phyloP scores from a whole-genome alignment of 1,140 invertebrate genomes.

The Cheumatopsyche charites region DNA sequence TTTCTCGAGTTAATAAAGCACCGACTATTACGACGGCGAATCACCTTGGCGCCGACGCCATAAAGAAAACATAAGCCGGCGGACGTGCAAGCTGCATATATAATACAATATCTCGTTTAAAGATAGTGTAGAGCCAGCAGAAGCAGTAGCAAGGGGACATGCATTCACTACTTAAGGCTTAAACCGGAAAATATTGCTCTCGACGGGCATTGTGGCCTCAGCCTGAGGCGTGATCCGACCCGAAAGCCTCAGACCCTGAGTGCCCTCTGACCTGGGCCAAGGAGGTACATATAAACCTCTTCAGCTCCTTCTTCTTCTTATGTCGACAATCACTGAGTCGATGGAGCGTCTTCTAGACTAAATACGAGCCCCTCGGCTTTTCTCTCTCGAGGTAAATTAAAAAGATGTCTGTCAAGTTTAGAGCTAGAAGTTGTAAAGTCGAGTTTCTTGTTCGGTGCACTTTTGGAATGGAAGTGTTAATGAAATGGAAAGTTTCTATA shows the following conservation, averaged over 20 bases:
- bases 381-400: not conserved
- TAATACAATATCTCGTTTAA: constrained; percentile 5
- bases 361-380: not conserved
- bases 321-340: not conserved
- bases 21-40: not conserved
- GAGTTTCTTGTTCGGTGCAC: not conserved
- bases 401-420: constrained; percentile 19
- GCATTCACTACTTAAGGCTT: constrained; percentile 47
- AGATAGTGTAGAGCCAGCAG: not conserved
- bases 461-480: too few species aligned
- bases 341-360: constrained; percentile 3
- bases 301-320: too few species aligned
- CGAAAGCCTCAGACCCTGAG: constrained; percentile 35
- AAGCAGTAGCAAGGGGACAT: constrained; percentile 42
- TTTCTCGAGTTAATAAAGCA: constrained; percentile 25
- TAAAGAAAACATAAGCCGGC: constrained; percentile 44
- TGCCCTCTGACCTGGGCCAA: constrained; percentile 31
- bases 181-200: constrained; percentile 48
- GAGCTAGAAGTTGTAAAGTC: not conserved
- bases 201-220: constrained; percentile 41
- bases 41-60: constrained; percentile 19
- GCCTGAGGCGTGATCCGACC: constrained; percentile 29
- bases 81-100: constrained; percentile 42
- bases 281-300: constrained; percentile 17
- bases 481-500: too few species aligned